Conservation (phyloP, 2,888 invertebrate species). For the Sisyra nigra region DNA sequence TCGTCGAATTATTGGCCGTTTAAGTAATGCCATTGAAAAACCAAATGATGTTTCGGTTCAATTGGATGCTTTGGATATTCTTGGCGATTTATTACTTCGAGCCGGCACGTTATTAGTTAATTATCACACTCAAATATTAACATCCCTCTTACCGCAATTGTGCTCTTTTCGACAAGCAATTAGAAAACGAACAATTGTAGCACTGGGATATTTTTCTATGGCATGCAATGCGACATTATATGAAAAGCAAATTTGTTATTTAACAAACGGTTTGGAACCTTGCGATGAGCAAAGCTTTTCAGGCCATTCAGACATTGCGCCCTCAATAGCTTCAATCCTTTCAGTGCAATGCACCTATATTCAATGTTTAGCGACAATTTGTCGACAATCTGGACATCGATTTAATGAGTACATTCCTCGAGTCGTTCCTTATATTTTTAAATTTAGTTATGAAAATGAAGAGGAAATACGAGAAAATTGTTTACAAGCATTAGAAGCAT, state of each 20-base stretch:
- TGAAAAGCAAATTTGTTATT: slow-evolving; percentile 75
- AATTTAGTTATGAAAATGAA: slow-evolving; percentile 72
- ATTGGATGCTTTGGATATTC: slow-evolving; percentile 90
- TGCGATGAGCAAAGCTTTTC: slow-evolving; percentile 34
- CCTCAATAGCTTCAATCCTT: slow-evolving; percentile 24
- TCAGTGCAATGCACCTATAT: slow-evolving; percentile 72
- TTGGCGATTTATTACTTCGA: slow-evolving; percentile 82
- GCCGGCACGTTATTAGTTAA: slow-evolving; percentile 80
- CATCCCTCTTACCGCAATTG: slow-evolving; percentile 80
- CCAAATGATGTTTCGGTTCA: slow-evolving; percentile 96
- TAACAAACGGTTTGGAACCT: slow-evolving; percentile 66
- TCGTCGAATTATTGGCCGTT: slow-evolving; percentile 80
- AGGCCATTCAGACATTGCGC: slow-evolving; percentile 20
- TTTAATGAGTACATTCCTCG: slow-evolving; percentile 90
- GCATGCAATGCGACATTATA: slow-evolving; percentile 79
- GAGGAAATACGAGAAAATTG: slow-evolving; percentile 95
- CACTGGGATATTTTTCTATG: slow-evolving; percentile 76
- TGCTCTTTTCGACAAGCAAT: slow-evolving; percentile 87
- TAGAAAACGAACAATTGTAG: slow-evolving; percentile 87
- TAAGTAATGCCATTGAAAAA: slow-evolving; percentile 74
- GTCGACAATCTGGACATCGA: slow-evolving; percentile 85
- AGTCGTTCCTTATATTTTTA: slow-evolving; percentile 73
- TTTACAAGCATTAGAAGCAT: slow-evolving; percentile 90
- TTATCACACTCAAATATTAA: slow-evolving; percentile 72
- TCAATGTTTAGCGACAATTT: slow-evolving; percentile 89